phyloP scores from a whole-genome alignment of 1,140 invertebrate genomes.

The Drosophila setifemur region DNA sequence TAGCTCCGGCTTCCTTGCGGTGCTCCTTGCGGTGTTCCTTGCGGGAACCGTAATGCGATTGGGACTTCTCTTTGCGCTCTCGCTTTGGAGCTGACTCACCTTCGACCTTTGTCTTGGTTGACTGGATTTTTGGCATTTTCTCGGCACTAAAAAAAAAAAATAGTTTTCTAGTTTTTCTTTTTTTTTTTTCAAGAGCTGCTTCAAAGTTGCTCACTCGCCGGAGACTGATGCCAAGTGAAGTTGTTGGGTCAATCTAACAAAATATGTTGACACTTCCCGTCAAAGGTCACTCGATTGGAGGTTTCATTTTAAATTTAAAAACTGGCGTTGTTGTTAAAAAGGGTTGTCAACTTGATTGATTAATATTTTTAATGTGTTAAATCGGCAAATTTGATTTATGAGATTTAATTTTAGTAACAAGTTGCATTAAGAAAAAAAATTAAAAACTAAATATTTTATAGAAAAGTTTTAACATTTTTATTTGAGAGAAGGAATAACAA shows the following conservation, averaged over 20 bases:
- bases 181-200: background rate
- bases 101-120: background rate
- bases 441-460: too few relatives aligned
- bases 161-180: background rate
- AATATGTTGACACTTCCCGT: background rate
- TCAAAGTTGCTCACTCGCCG: background rate
- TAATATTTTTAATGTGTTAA: too few relatives aligned
- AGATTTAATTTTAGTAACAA: too few relatives aligned
- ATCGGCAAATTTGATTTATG: too few relatives aligned
- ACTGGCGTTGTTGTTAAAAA: too few relatives aligned
- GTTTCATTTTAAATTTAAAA: too few relatives aligned
- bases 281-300: background rate
- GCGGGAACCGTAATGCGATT: background rate
- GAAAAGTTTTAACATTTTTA: too few relatives aligned
- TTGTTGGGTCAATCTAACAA: background rate
- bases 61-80: background rate
- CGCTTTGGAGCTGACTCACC: background rate
- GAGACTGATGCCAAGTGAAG: background rate
- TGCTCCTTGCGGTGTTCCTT: background rate
- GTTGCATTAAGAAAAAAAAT: too few relatives aligned
- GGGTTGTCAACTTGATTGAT: background rate
- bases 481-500: too few relatives aligned
- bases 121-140: constrained; percentile 2
- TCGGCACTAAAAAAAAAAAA: too few relatives aligned
- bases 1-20: background rate